These are phyloP conservation scores for Cataglyphis livida DNA, from an alignment of 2,888 invertebrate genomes.

Conservation along the genomic window DNA sequence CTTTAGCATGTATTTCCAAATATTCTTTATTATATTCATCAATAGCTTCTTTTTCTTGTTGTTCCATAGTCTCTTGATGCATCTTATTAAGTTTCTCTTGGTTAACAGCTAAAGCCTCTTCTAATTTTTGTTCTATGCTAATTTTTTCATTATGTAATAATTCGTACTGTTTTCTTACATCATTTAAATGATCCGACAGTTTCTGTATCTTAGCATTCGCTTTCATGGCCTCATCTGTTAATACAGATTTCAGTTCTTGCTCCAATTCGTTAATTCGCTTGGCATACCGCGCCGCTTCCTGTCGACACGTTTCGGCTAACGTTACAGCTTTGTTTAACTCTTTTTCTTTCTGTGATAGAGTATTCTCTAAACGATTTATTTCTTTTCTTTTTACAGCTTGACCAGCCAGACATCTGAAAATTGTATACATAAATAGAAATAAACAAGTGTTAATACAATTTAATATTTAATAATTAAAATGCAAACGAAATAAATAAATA, in stretches of 20 bases:
- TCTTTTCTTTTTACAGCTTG: conserved; percentile 86
- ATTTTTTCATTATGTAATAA: conserved; percentile 77
- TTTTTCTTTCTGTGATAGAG: conserved; percentile 83
- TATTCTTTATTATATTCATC: conserved; percentile 82
- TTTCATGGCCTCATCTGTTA: conserved; percentile 80
- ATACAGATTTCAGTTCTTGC: conserved; percentile 80
- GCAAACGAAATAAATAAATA: conserved; percentile 7
- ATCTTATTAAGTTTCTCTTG: conserved; percentile 77
- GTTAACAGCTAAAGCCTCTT: conserved; percentile 78
- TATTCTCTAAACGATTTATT: conserved; percentile 86
- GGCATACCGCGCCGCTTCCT: conserved; percentile 78
- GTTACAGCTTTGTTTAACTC: conserved; percentile 80
- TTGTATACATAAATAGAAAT: conserved; percentile 63
- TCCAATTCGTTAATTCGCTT: conserved; percentile 82
- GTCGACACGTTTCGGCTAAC: conserved; percentile 75
- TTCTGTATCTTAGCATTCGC: conserved; percentile 82
- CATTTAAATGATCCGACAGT: conserved; percentile 79
- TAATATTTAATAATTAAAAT: conserved; percentile 32
- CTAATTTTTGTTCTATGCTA: conserved; percentile 76
- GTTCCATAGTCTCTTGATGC: conserved; percentile 76
- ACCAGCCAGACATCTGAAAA: conserved; percentile 84
- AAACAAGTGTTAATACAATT: neutral
- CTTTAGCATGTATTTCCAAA: conserved; percentile 82
- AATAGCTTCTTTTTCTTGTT: conserved; percentile 76
- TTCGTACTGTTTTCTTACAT: conserved; percentile 79